Evolutionary conservation across 2,888 invertebrate genomes (phyloP), one percentile per base, ranked within the genome.

Genomic region (Diploptera punctata): DNA sequence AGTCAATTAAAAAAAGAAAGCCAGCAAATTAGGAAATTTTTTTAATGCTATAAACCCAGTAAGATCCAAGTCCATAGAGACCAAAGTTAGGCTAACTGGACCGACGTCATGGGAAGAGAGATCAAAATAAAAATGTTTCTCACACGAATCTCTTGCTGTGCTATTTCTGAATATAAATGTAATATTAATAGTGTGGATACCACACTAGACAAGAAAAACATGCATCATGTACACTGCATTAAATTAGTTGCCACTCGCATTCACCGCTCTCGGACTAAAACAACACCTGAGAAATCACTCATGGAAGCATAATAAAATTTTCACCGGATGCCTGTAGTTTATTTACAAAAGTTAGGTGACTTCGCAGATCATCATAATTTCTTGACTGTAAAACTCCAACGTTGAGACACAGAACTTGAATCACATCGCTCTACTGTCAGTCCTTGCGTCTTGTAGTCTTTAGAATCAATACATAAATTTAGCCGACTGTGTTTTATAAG

Each of bases 391-490:
- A 89, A 86, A 77, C 84, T 85, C 92, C 92, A 93, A 78, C 88
- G 86, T 81, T 93, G 93, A 69, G 90, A 87, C 68, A 87, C 86
- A 62, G 88, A 83, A 60, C 85, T 86, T 38, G 87, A 87, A 79
- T 91, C 90, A 82, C 93, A 93, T 77, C 88, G 86, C 80, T 91
- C 90, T 9, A 88, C 91, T 31, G 90, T 89, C 60, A 93, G 85
- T 10, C 90, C 88, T 76, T 86, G 82, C 54, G 85, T 82, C 76
- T 86, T 84, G 76, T 86, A 82, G 81, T 86, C 85, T 79, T 86
- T 81, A 62, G 92, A 88, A 81, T 95, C 92, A 57, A 96, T 85
- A 81, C 96, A 97, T 21, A 93, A 88, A 75, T 93, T 91, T 73
- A 92, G 87, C 77, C 90, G 89, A 1, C 87, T 86, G 81, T 94